Conservation (phyloP, 2,113 vertebrate species). For the Helogale parvula region DNA sequence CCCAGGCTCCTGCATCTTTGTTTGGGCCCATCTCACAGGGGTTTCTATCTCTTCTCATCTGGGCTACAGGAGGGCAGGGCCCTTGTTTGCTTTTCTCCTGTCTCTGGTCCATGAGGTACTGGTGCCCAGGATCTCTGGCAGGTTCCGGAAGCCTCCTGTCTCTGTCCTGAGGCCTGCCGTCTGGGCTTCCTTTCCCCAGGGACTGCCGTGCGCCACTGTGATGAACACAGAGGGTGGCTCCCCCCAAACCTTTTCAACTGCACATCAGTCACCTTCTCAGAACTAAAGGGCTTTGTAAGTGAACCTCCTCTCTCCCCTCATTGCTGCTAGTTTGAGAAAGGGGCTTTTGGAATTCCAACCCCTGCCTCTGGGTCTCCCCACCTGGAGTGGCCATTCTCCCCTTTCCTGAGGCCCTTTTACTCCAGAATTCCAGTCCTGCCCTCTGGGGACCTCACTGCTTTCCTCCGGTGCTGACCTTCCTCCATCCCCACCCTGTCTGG, state of each 20-base stretch:
- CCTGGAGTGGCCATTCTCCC: background rate
- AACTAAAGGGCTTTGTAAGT: slow-evolving; percentile 92
- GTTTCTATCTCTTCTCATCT: background rate
- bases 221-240: slow-evolving; percentile 97
- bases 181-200: slow-evolving; percentile 82
- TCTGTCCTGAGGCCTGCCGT: background rate
- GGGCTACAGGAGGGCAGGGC: background rate
- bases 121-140: background rate
- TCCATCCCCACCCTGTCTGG: background rate
- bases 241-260: slow-evolving; percentile 97
- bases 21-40: background rate
- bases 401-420: background rate
- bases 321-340: background rate
- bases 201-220: slow-evolving; percentile 95
- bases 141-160: background rate
- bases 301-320: background rate
- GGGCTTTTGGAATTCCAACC: background rate
- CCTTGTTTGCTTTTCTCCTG: background rate
- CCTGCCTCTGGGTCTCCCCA: background rate
- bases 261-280: slow-evolving; percentile 91
- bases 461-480: background rate
- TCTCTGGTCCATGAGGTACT: background rate
- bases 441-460: background rate
- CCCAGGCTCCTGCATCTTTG: background rate
- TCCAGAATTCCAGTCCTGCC: background rate